Base-by-base conservation (phyloP, 2,113 vertebrate genomes). In the Calypte anna region DNA sequence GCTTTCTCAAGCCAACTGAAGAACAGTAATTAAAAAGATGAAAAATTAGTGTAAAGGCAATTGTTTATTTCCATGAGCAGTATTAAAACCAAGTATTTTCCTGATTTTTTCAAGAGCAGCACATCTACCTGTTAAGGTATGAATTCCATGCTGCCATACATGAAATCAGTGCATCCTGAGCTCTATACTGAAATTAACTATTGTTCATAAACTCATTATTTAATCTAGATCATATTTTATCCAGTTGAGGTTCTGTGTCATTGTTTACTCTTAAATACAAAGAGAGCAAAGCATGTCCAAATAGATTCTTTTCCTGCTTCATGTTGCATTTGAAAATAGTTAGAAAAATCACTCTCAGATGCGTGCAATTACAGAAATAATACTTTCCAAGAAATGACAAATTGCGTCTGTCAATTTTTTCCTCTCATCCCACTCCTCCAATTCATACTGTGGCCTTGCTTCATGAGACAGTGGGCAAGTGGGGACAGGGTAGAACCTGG, bases 341-440 rank as follows among this genome's bases (percentile, higher is more conserved):
- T 80, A 48, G 68, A 76, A 80, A 72, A 86, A 28, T 51, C 12
- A 36, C 43, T 12, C 10, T 57, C 22, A 15, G 25, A 27, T 40
- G 18, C n/a, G 11, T 33, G 12, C 25, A 30, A 3, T n/a, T 54
- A 43, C 27, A 84, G 20, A 77, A 69, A 10, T 25, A 28, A 9
- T 50, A 15, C 36, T 87, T 59, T 44, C 19, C 17, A 72, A 46
- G 22, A 11, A 3, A 63, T 51, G 21, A 48, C 14, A 13, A 9
- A 24, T 69, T 12, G 6, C 12, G 7, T 38, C 14, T 5, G 9
- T 54, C 11, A 18, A 3, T 10, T 16, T 23, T 16, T 30, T 55
- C 3, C 19, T 24, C 9, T n/a, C 15, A 76, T 20, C 7, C 22
- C 0, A 0, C 11, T 6, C 27, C 83, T 17, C 23, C n/a, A 62